phyloP scores from a whole-genome alignment of 2,888 invertebrate species.

The Microplitis manilae region DNA sequence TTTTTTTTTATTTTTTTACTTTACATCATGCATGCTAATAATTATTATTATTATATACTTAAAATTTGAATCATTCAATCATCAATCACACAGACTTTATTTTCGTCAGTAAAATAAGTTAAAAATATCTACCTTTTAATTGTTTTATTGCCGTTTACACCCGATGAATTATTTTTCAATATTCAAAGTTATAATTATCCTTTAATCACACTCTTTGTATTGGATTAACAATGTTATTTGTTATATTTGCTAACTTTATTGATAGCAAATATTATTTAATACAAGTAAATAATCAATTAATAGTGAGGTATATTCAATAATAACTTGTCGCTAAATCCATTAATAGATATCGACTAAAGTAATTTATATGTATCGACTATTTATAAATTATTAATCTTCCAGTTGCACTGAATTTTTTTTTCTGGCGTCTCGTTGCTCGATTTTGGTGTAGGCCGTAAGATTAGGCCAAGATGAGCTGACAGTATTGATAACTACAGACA shows the following conservation, averaged over 20 bases:
- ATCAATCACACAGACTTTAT: slow-evolving; percentile 19
- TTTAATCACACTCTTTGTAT: not conserved
- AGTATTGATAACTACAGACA: not conserved
- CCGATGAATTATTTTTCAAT: slow-evolving; percentile 8
- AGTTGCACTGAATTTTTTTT: not conserved
- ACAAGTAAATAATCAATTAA: not conserved
- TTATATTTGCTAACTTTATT: not conserved
- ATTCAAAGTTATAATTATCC: slow-evolving; percentile 1
- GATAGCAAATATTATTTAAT: not conserved
- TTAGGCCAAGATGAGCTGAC: not conserved
- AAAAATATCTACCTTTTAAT: not conserved
- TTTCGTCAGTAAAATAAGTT: not conserved
- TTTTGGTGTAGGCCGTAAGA: not conserved
- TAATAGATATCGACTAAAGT: slow-evolving; percentile 7
- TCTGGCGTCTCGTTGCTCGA: not conserved
- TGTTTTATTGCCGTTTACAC: slow-evolving; percentile 1
- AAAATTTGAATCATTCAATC: slow-evolving; percentile 11
- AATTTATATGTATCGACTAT: too few relatives aligned
- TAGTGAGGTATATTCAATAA: slow-evolving; percentile 16
- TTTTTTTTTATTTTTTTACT: slow-evolving; percentile 11
- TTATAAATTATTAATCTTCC: too few relatives aligned
- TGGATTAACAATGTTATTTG: not conserved
- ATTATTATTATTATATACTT: slow-evolving; percentile 6
- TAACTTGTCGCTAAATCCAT: slow-evolving; percentile 23
- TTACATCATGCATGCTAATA: slow-evolving; percentile 10